These are phyloP conservation scores for Turritopsis rubra DNA, from an alignment of 30 jellyfish, hydroid and myxozoan genomes.

Conservation along the genomic window DNA sequence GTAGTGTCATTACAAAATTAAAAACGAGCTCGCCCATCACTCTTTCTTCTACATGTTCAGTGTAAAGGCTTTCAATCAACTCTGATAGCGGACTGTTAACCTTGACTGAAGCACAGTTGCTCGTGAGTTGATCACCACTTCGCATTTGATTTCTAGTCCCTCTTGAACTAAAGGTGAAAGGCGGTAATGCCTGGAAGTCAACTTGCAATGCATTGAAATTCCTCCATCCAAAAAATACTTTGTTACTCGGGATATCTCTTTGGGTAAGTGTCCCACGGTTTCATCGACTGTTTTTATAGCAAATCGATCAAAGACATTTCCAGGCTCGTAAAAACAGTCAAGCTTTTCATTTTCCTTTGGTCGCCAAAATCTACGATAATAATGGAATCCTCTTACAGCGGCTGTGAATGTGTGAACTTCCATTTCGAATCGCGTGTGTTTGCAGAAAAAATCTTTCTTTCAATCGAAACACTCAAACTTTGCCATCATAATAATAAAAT, in stretches of 20 bases:
- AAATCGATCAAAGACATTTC: neutral
- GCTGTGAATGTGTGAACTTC: no score
- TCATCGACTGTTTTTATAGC: neutral
- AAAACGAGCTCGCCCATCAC: neutral
- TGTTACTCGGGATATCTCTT: slow-evolving; percentile 14
- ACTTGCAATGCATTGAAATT: neutral
- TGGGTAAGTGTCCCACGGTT: slow-evolving; percentile 13
- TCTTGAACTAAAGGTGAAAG: slow-evolving; percentile 4
- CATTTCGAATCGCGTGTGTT: no score
- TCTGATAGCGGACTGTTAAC: neutral
- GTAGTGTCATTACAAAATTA: neutral
- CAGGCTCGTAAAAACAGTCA: no score
- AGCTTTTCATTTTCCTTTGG: no score
- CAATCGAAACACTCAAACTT: no score
- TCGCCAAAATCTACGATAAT: no score
- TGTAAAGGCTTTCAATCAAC: neutral
- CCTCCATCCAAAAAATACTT: slow-evolving; percentile 3
- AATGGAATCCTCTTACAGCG: no score
- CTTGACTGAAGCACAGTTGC: neutral
- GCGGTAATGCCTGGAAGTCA: slow-evolving; percentile 6
- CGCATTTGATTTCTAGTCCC: slow-evolving; percentile 14
- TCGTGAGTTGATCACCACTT: slow-evolving; percentile 11
- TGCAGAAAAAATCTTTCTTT: no score
- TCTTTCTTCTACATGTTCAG: neutral
- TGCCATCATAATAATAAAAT: no score